Evolutionary conservation across 2,888 invertebrate genomes (phyloP).

Genomic region (Teleiodes luculella): DNA sequence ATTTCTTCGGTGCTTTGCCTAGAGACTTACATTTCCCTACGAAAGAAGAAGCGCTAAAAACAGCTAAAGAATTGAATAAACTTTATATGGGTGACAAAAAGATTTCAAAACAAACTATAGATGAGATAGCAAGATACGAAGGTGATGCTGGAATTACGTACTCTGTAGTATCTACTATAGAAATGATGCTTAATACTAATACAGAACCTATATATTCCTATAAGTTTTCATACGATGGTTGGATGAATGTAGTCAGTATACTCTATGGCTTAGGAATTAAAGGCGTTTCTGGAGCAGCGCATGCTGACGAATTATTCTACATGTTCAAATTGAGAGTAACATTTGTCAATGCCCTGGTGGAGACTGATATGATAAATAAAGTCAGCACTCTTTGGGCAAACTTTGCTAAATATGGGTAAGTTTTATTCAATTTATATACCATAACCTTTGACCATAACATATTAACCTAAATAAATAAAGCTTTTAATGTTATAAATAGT

Average conservation of each 20-base stretch:
- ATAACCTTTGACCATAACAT: not conserved
- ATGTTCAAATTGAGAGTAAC: conserved; percentile 51
- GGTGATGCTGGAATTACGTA: conserved; percentile 59
- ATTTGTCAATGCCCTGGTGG: conserved; percentile 37
- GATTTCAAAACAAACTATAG: conserved; percentile 48
- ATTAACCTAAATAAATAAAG: too few species aligned
- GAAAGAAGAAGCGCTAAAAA: conserved; percentile 36
- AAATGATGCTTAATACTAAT: conserved; percentile 42
- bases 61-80: conserved; percentile 45
- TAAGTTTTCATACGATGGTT: conserved; percentile 56
- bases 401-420: conserved; percentile 65
- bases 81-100: conserved; percentile 63
- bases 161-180: conserved; percentile 49
- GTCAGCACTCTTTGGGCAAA: conserved; percentile 64
- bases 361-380: conserved; percentile 44
- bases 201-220: conserved; percentile 50
- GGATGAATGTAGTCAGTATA: conserved; percentile 45
- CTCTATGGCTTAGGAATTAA: conserved; percentile 33
- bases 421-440: conserved; percentile 1
- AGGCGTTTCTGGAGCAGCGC: conserved; percentile 56
- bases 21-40: conserved; percentile 51
- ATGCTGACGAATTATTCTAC: conserved; percentile 70
- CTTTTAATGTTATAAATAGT: too few species aligned
- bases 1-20: conserved; percentile 51
- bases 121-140: conserved; percentile 53